Evolutionary conservation across 2,888 invertebrate species (phyloP).

Genomic region (Microdon myrmicae): DNA sequence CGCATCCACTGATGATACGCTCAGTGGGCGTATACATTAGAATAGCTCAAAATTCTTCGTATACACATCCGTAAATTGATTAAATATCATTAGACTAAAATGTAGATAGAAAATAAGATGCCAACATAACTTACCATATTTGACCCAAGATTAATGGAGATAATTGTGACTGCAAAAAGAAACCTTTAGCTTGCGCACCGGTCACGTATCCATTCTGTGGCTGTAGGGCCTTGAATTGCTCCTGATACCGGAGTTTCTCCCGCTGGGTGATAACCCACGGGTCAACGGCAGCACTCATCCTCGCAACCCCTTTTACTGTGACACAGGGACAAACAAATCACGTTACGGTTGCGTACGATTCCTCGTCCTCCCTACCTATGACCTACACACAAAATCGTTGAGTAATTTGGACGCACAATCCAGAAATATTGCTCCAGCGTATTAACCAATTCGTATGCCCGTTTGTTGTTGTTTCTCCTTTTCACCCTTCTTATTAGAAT

Average conservation of each 20-base stretch:
- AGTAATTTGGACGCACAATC: too few species aligned
- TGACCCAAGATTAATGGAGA: slow-evolving; percentile 90
- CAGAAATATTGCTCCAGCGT: too few species aligned
- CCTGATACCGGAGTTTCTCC: slow-evolving; percentile 87
- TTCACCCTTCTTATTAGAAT: slow-evolving; percentile 5
- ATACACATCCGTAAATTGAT: too few species aligned
- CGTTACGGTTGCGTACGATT: too few species aligned
- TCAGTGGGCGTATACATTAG: slow-evolving; percentile 35
- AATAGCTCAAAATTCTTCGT: slow-evolving; percentile 16
- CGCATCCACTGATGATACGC: slow-evolving; percentile 16
- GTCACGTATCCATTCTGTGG: slow-evolving; percentile 89
- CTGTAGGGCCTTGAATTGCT: slow-evolving; percentile 89
- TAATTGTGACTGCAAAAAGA: slow-evolving; percentile 91
- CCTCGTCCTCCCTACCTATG: too few species aligned
- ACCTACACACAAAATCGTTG: too few species aligned
- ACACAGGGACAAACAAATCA: too few species aligned
- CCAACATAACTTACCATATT: slow-evolving; percentile 80
- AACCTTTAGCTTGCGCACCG: slow-evolving; percentile 92
- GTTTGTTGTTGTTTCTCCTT: too few species aligned
- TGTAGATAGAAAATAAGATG: slow-evolving; percentile 5
- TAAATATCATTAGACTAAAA: too few species aligned
- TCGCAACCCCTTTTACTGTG: slow-evolving; percentile 15
- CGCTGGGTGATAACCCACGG: slow-evolving; percentile 89
- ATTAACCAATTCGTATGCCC: too few species aligned
- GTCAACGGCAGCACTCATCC: slow-evolving; percentile 71